Percentiles rank a stretch among this genome's conserved stretches.
These are phyloP conservation scores for Bufo gargarizans DNA, from an alignment of 2,113 vertebrate genomes.

Conservation along the genomic window DNA sequence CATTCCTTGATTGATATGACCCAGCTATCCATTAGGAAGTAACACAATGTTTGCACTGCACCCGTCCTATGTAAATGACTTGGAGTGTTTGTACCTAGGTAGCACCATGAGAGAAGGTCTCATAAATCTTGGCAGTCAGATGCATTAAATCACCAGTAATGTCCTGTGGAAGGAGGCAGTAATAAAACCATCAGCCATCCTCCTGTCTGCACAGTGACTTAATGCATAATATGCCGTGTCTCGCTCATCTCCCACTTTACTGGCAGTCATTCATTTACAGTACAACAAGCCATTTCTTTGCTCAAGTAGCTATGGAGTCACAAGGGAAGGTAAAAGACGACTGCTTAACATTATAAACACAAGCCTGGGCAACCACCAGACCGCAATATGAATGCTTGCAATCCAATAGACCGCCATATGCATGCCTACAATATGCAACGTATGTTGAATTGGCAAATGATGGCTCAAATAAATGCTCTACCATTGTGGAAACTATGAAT, in stretches of 20 bases:
- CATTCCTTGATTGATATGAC: background rate
- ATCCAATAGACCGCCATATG: too few relatives aligned
- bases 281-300: constrained; percentile 15
- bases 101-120: background rate
- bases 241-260: constrained; percentile 33
- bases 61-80: constrained; percentile 34
- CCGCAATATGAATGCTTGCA: background rate
- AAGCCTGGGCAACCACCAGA: background rate
- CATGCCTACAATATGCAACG: background rate
- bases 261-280: constrained; percentile 45
- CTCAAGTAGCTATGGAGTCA: constrained; percentile 13
- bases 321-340: background rate
- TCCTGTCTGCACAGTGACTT: constrained; percentile 31
- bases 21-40: constrained; percentile 17
- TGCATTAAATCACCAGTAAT: constrained; percentile 52
- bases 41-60: constrained; percentile 25
- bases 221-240: constrained; percentile 18
- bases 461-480: background rate
- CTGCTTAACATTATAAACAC: background rate
- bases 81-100: constrained; percentile 27
- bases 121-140: constrained; percentile 44
- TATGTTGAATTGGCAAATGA: background rate
- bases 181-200: constrained; percentile 37
- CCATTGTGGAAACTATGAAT: background rate
- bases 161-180: constrained; percentile 37